Evolutionary conservation across 1,140 invertebrate species (phyloP).

Genomic region (Eulimnadia texana): DNA sequence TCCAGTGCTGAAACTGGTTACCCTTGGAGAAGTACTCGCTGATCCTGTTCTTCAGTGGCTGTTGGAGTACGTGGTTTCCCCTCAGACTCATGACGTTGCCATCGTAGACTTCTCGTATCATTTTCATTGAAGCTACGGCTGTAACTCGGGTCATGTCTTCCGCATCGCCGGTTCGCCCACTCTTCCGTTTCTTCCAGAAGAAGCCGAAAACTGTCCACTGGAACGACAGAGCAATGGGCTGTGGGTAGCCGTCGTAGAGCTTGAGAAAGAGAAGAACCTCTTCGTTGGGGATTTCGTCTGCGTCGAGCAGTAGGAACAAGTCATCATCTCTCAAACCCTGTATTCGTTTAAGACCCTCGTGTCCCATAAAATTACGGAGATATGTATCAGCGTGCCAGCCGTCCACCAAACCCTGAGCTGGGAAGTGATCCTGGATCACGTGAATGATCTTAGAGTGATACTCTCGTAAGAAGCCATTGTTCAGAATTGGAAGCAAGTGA

Average conservation of each 20-base stretch:
- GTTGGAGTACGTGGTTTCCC: background rate
- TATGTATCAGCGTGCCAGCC: conserved; percentile 22
- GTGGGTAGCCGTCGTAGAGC: conserved; percentile 44
- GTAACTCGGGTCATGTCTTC: conserved; percentile 10
- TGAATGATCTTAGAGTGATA: conserved; percentile 41
- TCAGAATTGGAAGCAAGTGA: conserved; percentile 25
- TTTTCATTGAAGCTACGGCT: conserved; percentile 6
- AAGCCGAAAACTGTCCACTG: conserved; percentile 52
- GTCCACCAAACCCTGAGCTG: conserved; percentile 20
- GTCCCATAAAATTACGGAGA: conserved; percentile 21
- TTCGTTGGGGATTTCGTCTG: conserved; percentile 42
- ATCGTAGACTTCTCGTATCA: conserved; percentile 13
- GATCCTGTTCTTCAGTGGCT: background rate
- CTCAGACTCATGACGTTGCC: conserved; percentile 9
- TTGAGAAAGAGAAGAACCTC: conserved; percentile 47
- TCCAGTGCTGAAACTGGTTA: conserved; percentile 7
- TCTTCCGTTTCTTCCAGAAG: conserved; percentile 37
- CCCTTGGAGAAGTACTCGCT: background rate
- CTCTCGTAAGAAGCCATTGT: conserved; percentile 27
- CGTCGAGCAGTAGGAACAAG: conserved; percentile 40
- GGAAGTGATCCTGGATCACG: conserved; percentile 28
- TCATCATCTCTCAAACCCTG: conserved; percentile 37
- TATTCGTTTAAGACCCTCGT: conserved; percentile 10
- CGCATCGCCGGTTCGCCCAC: background rate
- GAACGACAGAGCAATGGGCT: conserved; percentile 43